Percentiles rank a stretch among this genome's conserved stretches.
Conservation (phyloP, 2,113 vertebrate genomes). For the Brachirus orientalis region DNA sequence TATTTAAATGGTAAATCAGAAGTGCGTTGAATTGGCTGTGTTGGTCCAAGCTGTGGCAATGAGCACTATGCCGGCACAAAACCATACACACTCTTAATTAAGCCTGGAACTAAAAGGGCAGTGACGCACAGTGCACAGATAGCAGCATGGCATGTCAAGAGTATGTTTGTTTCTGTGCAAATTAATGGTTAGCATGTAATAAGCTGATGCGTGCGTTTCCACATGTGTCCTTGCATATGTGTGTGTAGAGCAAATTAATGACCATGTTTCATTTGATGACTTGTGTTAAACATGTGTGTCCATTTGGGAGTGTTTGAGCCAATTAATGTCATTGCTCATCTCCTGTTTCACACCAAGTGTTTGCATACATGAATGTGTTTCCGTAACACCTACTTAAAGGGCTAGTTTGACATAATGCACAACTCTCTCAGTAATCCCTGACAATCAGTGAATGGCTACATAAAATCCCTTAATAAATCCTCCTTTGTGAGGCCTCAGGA, state of each 20-base stretch:
- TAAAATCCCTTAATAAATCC: too few species aligned
- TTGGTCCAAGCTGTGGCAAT: slow-evolving; percentile 57
- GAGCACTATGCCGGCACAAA: slow-evolving; percentile 26
- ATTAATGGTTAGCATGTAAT: slow-evolving; percentile 38
- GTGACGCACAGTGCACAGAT: slow-evolving; percentile 11
- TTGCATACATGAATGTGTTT: not conserved
- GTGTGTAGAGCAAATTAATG: slow-evolving; percentile 31
- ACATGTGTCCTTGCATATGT: not conserved
- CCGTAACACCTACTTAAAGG: not conserved
- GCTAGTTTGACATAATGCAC: not conserved
- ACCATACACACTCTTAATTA: slow-evolving; percentile 64
- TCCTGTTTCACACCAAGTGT: not conserved
- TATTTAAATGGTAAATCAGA: slow-evolving; percentile 71
- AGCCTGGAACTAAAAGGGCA: slow-evolving; percentile 56
- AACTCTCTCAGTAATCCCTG: too few species aligned
- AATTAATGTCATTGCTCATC: slow-evolving; percentile 44
- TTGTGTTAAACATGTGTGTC: slow-evolving; percentile 1
- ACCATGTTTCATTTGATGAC: slow-evolving; percentile 12
- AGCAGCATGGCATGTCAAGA: slow-evolving; percentile 8
- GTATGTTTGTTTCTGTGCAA: slow-evolving; percentile 24
- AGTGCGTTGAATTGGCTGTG: slow-evolving; percentile 52
- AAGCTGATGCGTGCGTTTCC: not conserved
- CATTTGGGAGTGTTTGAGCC: slow-evolving; percentile 32
- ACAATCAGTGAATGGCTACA: too few species aligned
- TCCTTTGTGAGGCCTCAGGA: too few species aligned